Evolutionary conservation across 1,140 invertebrate genomes (phyloP).

Genomic region (Bradysia coprophila): DNA sequence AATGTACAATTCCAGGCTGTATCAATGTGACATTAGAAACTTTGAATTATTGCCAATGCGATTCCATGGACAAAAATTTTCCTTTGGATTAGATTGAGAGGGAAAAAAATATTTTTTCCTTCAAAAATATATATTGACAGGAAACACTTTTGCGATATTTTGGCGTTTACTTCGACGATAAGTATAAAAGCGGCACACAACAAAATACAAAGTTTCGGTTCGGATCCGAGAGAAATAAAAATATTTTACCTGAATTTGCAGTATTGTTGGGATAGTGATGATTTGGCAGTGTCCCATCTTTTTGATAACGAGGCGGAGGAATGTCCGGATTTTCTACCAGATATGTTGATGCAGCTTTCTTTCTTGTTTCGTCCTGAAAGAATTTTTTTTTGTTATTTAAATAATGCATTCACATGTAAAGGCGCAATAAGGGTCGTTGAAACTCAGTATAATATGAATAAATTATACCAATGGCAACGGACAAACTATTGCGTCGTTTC

Average conservation of each 20-base stretch:
- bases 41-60: no score
- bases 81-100: no score
- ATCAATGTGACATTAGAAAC: no score
- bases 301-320: constrained; percentile 23
- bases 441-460: constrained; percentile 1
- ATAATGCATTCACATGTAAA: constrained; percentile 2
- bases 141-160: no score
- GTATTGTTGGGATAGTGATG: constrained; percentile 25
- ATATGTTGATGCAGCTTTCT: constrained; percentile 35
- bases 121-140: no score
- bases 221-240: neutral
- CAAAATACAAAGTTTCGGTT: no score
- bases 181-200: no score
- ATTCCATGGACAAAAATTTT: no score
- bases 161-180: no score
- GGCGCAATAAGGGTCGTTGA: constrained; percentile 3
- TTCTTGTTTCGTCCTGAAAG: constrained; percentile 33
- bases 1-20: no score
- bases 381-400: neutral
- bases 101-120: no score
- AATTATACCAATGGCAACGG: constrained; percentile 5
- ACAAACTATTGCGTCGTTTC: no score
- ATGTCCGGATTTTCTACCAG: constrained; percentile 29
- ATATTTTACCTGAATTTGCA: constrained; percentile 2
- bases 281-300: constrained; percentile 26